Evolutionary conservation across 2,888 invertebrate species (phyloP), one percentile per base, ranked within the genome.

Genomic region (Ceraclea dissimilis): DNA sequence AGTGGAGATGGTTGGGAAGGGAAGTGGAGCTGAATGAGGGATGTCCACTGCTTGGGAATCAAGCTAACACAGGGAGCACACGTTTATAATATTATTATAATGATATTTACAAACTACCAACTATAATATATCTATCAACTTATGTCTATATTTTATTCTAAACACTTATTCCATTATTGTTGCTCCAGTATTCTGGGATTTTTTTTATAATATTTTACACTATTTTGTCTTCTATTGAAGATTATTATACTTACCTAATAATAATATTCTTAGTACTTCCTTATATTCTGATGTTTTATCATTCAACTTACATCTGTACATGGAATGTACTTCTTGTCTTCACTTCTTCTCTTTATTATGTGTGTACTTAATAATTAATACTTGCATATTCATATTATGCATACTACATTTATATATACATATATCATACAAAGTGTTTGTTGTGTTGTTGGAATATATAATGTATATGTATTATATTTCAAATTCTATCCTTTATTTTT

Each of bases 151-250:
- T 58, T 51, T 48, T 51, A 59, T 54, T 52, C 39, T 52, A 57
- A 52, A 54, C 55, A 60, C 60, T 52, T 49, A 55, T 21, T 19
- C 18, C 34, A 53, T 49, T 52, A 59, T 61, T 57, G 51, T 59
- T 61, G 55, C 58, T 59, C 59, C 61, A 62, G 61, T 62, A 54
- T 62, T 54, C 61, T 62, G 61, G 61, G 58, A 55, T 59, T 61
- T 62, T 59, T 61, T 62, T 62, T 62, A 60, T 56, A 56, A 59
- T 60, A 58, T 60, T 61, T 60, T 61, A 60, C 60, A 61, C 58
- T 59, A 59, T 62, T 20, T 34, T 52, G 51, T 62, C 61, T 62
- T 62, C 61, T 62, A 58, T 62, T 62, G 61, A 62, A 60, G 61
- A 58, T 56, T 52, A 22, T 47, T 57, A 57, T 60, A 55, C 52